Evolutionary conservation across 2,113 vertebrate genomes (phyloP), one percentile per base, ranked within the genome.

Genomic region (Tor tambroides): DNA sequence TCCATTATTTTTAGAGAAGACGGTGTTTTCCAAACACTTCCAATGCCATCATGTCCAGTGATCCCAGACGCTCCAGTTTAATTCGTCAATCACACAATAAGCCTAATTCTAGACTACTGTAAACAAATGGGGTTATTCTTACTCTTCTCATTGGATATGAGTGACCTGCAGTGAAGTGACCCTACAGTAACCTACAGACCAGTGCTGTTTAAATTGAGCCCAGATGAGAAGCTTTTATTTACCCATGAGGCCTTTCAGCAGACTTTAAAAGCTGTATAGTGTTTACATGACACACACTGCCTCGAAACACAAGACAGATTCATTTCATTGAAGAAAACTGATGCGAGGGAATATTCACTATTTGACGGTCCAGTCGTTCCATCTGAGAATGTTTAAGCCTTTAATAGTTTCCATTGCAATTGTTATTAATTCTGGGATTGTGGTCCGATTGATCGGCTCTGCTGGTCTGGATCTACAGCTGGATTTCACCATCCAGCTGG

Each of bases 241-340:
- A 56, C 32, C 78, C 54, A 41, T n/a, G n/a, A n/a, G n/a, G n/a
- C n/a, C n/a, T n/a, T n/a, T n/a, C n/a, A n/a, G 28, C 51, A 59
- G 32, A 51, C 51, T 38, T 41, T 80, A 6, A 30, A 67, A 75
- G 65, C 35, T 41, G 32, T 28, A n/a, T 46, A 30, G 30, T 78
- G 41, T 65, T 78, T 32, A 85, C 26, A 79, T 67, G 59, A 32
- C 26, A 19, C 43, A 51, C 26, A 23, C 49, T 30, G 59, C 54
- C 51, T 61, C 32, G 30, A 51, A 79, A 79, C 8, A 65, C 28
- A 15, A 85, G 71, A 41, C 41, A 85, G 38, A 61, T 85, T 28
- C 6, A 23, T 65, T 78, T 78, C 12, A 65, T 14, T 35, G 56
- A 23, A 65, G 84, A 78, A 3, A 26, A 54, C 51, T 49, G 38